Base-by-base conservation (phyloP, 2,113 vertebrate species). In the Talpa occidentalis region DNA sequence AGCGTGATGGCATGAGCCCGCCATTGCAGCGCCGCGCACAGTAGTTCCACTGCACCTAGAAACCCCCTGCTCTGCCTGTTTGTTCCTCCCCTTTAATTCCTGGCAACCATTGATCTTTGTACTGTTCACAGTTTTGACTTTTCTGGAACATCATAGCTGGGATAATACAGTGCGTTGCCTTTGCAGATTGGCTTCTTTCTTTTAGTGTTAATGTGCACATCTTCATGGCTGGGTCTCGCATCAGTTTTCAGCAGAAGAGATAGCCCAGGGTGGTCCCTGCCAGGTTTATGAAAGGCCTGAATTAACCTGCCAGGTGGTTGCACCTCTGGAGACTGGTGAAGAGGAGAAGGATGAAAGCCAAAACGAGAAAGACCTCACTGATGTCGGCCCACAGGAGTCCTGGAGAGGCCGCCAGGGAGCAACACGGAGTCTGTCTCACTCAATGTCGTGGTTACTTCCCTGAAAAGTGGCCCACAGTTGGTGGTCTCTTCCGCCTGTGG, bases 171-270 rank as follows among this genome's bases (percentile, higher is more conserved):
- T 19, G 35, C n/a, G n/a, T 24, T 35, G 52, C 21, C 26, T 62
- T 77, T 94, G 85, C 42, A 90, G 42, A 24, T 42, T 72, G 72
- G n/a, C 22, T 90, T 90, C 35, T 90, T 79, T 85, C 72, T 47
- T 42, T 84, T 66, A 1, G 11, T 56, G 79, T 30, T 64, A 17
- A 52, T 85, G 64, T 16, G 26, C 77, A 5, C 35, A 54, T 64
- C 64, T 90, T 85, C 59, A 30, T 64, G 73, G 44, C 54, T 64
- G 79, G 54, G 44, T 78, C 85, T 80, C 9, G 52, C 26, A 42
- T 56, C 17, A 52, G 67, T 92, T 92, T 93, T 77, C 72, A 67
- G 17, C 52, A 84, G 86, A 80, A 91, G 62, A 88, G 47, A 49
- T 85, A 10, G 42, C 49, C n/a, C 79, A 6, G 37, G 44, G 28